These are phyloP conservation scores for Ctenomys sociabilis DNA, from an alignment of 2,113 vertebrate genomes.

Conservation along the genomic window DNA sequence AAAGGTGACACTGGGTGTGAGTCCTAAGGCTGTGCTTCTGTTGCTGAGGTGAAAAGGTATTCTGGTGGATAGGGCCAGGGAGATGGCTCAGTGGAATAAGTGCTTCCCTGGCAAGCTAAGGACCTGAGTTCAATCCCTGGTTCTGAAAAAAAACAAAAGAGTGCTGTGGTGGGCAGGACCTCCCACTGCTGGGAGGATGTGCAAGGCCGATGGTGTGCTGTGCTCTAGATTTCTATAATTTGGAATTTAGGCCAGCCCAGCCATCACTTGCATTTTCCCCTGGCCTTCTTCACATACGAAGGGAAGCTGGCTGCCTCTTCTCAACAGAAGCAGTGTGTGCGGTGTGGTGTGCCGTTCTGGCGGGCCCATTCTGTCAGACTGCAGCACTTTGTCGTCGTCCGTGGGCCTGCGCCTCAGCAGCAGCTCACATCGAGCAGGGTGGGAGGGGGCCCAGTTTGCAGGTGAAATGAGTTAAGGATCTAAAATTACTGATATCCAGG, in stretches of 20 bases:
- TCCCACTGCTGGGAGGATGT: not conserved
- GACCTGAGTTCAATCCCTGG: no score
- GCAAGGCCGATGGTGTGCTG: not conserved
- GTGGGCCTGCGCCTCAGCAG: not conserved
- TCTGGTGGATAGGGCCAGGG: not conserved
- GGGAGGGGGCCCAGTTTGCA: not conserved
- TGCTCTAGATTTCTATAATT: constrained; percentile 17
- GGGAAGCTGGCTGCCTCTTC: constrained; percentile 15
- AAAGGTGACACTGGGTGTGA: not conserved
- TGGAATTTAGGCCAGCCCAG: constrained; percentile 23
- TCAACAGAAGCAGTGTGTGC: constrained; percentile 1
- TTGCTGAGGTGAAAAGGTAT: not conserved
- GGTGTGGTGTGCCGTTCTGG: not conserved
- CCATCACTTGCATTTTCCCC: not conserved
- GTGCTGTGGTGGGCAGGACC: no score
- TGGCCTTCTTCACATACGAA: not conserved
- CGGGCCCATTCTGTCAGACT: not conserved
- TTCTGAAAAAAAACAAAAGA: no score
- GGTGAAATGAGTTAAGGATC: not conserved
- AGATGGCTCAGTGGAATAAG: no score
- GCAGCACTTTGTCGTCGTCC: not conserved
- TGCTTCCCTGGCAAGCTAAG: no score
- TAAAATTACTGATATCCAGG: not conserved
- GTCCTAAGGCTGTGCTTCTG: not conserved
- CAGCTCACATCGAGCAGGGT: not conserved